These are phyloP conservation scores for Parascotia fuliginaria DNA, from an alignment of 2,888 invertebrate species.

Conservation along the genomic window DNA sequence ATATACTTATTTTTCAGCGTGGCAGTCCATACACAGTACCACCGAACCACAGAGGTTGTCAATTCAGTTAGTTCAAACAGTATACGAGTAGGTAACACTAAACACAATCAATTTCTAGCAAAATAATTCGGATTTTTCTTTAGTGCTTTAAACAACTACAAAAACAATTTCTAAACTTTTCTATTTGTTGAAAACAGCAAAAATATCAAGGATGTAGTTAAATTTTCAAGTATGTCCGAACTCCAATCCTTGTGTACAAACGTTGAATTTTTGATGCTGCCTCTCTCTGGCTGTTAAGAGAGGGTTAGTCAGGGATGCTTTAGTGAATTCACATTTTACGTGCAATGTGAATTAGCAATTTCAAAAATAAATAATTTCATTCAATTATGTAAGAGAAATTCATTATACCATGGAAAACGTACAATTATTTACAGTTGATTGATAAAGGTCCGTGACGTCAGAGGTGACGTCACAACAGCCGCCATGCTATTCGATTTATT, in stretches of 20 bases:
- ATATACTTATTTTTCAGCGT: too few species aligned
- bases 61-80: too few species aligned
- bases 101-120: too few species aligned
- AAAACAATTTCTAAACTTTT: too few species aligned
- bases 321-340: neutral
- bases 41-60: too few species aligned
- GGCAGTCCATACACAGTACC: too few species aligned
- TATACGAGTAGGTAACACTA: too few species aligned
- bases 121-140: too few species aligned
- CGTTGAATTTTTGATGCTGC: constrained; percentile 31
- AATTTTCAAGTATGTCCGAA: constrained; percentile 21
- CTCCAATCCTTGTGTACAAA: constrained; percentile 7
- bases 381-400: too few species aligned
- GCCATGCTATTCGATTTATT: constrained; percentile 19
- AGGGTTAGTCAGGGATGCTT: constrained; percentile 9
- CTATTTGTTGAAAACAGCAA: neutral
- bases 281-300: neutral
- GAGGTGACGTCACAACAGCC: constrained; percentile 6
- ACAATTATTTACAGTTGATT: constrained; percentile 7
- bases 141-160: too few species aligned
- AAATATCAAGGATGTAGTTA: constrained; percentile 9
- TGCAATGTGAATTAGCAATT: too few species aligned
- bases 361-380: too few species aligned
- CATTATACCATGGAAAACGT: neutral
- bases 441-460: constrained; percentile 6